These are phyloP conservation scores for Eupithecia inturbata DNA, from an alignment of 2,888 invertebrate species.

Conservation along the genomic window DNA sequence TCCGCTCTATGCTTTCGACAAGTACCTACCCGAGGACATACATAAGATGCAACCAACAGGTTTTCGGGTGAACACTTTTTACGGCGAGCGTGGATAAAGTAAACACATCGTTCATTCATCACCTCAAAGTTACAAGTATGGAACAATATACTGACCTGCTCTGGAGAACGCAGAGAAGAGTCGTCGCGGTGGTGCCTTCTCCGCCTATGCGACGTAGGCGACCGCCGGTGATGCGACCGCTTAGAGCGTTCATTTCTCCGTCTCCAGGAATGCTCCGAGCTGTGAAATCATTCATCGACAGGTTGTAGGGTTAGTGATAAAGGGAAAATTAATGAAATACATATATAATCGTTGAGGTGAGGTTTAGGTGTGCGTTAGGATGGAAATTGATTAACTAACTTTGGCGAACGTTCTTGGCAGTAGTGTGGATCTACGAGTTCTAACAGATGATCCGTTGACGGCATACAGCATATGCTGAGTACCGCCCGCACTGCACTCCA, in stretches of 20 bases:
- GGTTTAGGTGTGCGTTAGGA: slow-evolving; percentile 63
- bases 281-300: slow-evolving; percentile 86
- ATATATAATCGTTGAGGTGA: slow-evolving; percentile 67
- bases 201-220: slow-evolving; percentile 90
- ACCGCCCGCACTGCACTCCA: slow-evolving; percentile 69
- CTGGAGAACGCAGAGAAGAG: slow-evolving; percentile 77
- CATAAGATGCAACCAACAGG: slow-evolving; percentile 57
- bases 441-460: slow-evolving; percentile 67
- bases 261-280: slow-evolving; percentile 91
- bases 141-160: slow-evolving; percentile 74
- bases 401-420: slow-evolving; percentile 66
- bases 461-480: slow-evolving; percentile 74
- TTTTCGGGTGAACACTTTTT: slow-evolving; percentile 77
- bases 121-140: slow-evolving; percentile 36
- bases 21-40: slow-evolving; percentile 56
- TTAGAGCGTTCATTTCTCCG: slow-evolving; percentile 93
- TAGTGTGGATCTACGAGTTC: slow-evolving; percentile 70
- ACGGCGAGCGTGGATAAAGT: slow-evolving; percentile 66
- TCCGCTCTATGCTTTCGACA: slow-evolving; percentile 73
- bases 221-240: slow-evolving; percentile 92
- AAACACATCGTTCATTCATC: slow-evolving; percentile 47
- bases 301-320: slow-evolving; percentile 80
- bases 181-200: slow-evolving; percentile 85
- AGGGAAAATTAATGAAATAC: slow-evolving; percentile 54
- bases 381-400: slow-evolving; percentile 68